These are phyloP conservation scores for Donacobius atricapilla DNA, from an alignment of 2,113 vertebrate species.

Conservation along the genomic window DNA sequence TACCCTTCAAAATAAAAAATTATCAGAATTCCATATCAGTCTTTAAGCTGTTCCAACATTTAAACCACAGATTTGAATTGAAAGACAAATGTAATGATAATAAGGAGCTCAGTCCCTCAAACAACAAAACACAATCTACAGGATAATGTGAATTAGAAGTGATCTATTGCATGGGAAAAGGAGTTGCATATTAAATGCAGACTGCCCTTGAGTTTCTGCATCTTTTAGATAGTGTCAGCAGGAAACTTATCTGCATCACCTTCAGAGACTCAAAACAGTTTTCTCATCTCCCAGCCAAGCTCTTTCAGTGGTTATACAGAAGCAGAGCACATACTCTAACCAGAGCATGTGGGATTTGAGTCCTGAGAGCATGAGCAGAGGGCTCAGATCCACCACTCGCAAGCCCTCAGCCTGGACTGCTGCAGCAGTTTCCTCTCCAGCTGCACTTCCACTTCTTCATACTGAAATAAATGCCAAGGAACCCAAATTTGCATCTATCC, in stretches of 20 bases:
- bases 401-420: not conserved
- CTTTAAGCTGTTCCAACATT: not conserved
- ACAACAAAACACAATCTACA: accelerated
- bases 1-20: not conserved
- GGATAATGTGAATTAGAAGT: not conserved
- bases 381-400: not conserved
- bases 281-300: not conserved
- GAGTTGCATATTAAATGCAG: not conserved
- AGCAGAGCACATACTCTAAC: not conserved
- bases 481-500: not conserved
- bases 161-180: accelerated
- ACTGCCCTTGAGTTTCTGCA: not conserved
- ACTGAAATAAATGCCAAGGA: not conserved
- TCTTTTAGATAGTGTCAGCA: not conserved
- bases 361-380: accelerated
- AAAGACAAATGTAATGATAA: not conserved
- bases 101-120: not conserved
- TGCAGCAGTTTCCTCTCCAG: not conserved
- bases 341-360: accelerated
- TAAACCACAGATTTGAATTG: not conserved
- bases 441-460: not conserved
- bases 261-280: not conserved
- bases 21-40: not conserved
- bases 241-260: not conserved
- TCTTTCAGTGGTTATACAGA: not conserved